A percentile compares a stretch with the other conserved stretches of the same genome.
phyloP scores from a whole-genome alignment of 2,113 vertebrate species.

The Craseonycteris thonglongyai region DNA sequence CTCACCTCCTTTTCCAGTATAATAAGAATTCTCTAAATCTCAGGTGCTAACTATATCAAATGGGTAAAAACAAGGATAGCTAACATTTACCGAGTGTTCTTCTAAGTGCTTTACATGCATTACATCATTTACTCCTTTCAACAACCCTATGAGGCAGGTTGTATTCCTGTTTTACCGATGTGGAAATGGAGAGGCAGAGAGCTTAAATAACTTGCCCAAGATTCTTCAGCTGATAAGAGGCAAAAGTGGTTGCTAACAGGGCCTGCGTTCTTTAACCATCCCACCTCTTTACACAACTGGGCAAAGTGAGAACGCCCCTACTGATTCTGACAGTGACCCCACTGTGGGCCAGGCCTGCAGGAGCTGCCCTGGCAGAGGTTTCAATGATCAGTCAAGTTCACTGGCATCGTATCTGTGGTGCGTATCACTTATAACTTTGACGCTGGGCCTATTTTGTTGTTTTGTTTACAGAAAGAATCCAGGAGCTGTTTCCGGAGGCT shows the following conservation, averaged over 20 bases:
- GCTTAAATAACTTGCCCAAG: neutral
- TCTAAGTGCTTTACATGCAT: neutral
- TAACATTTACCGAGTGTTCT: neutral
- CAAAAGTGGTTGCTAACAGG: neutral
- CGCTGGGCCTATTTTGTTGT: neutral
- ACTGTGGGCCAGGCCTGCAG: neutral
- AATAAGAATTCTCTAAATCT: neutral
- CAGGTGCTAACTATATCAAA: neutral
- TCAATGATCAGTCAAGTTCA: no score
- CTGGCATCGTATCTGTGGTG: neutral
- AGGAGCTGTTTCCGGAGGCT: conserved; percentile 82
- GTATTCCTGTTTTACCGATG: conserved; percentile 19
- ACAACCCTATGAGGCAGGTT: neutral
- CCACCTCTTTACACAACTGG: neutral
- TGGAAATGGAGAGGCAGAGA: neutral
- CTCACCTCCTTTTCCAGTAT: neutral
- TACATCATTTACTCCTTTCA: neutral
- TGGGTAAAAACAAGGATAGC: neutral
- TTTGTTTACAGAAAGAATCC: conserved; percentile 81
- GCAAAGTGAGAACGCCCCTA: neutral
- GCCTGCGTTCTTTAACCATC: neutral
- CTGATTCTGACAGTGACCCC: neutral
- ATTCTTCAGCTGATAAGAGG: neutral
- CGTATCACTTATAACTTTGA: neutral
- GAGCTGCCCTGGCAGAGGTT: neutral